Evolutionary conservation across 2,888 invertebrate genomes (phyloP).

Genomic region (Blomia tropicalis): DNA sequence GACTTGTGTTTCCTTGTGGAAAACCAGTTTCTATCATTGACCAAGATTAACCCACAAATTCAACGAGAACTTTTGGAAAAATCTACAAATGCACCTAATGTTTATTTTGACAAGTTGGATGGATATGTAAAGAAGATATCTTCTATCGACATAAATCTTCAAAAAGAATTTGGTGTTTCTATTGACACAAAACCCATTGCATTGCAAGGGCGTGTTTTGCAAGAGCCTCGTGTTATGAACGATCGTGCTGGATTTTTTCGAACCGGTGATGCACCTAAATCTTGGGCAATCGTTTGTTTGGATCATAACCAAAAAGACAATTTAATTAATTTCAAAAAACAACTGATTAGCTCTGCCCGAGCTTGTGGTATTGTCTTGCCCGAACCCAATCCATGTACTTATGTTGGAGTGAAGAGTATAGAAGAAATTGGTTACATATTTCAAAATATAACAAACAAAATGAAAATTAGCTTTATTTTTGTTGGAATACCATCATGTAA

Average conservation of each 20-base stretch:
- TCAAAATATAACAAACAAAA: neutral
- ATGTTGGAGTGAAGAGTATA: neutral
- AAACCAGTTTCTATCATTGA: neutral
- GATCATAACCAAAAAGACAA: no score
- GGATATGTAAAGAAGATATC: neutral
- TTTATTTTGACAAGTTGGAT: neutral
- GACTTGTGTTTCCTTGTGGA: neutral
- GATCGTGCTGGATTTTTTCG: neutral
- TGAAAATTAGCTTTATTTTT: neutral
- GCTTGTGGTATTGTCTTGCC: neutral
- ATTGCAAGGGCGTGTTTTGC: neutral
- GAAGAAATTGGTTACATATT: neutral
- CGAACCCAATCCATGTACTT: neutral
- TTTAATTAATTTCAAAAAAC: neutral
- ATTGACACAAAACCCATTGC: neutral
- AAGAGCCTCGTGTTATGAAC: neutral
- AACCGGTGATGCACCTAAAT: neutral
- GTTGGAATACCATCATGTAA: neutral
- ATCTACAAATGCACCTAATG: neutral
- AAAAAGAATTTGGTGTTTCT: neutral
- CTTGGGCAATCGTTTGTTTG: neutral
- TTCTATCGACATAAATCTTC: neutral
- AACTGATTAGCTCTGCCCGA: neutral
- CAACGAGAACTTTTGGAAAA: neutral
- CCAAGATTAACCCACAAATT: slow-evolving; percentile 8